Conservation (phyloP, 2,888 invertebrate genomes). For the Drosophila kuntzei region DNA sequence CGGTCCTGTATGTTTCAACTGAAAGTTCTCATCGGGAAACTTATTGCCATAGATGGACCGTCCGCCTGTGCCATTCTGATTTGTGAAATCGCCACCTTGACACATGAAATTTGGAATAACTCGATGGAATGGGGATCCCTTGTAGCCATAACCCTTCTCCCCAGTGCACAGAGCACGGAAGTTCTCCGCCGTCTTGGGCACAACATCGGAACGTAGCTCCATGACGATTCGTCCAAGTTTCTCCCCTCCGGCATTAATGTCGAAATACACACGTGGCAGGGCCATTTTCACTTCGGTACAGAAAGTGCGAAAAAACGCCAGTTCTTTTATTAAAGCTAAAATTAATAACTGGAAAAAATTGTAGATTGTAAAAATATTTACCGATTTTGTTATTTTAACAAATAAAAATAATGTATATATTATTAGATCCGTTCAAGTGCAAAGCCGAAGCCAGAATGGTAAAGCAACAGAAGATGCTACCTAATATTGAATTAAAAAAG, state of each 20-base stretch:
- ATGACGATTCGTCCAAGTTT: slow-evolving; percentile 55
- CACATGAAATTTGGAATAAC: slow-evolving; percentile 99
- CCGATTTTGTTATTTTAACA: slow-evolving; percentile 12
- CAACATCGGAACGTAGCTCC: slow-evolving; percentile 93
- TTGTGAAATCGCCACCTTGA: slow-evolving; percentile 97
- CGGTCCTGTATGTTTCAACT: slow-evolving; percentile 95
- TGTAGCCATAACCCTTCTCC: slow-evolving; percentile 97
- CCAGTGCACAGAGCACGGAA: slow-evolving; percentile 98
- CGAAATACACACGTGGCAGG: slow-evolving; percentile 61
- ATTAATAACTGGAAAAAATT: background rate
- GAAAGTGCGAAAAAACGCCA: slow-evolving; percentile 35
- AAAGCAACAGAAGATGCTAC: background rate
- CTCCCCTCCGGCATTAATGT: slow-evolving; percentile 46
- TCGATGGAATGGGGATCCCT: slow-evolving; percentile 96
- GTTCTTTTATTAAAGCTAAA: slow-evolving; percentile 15
- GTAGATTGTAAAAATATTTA: background rate
- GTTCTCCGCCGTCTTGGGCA: slow-evolving; percentile 97
- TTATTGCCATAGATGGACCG: slow-evolving; percentile 98
- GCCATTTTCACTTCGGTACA: slow-evolving; percentile 24
- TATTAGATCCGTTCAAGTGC: slow-evolving; percentile 18
- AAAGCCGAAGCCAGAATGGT: slow-evolving; percentile 18
- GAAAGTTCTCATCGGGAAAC: slow-evolving; percentile 98
- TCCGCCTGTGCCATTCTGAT: slow-evolving; percentile 97
- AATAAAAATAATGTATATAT: background rate
- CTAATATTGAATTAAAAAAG: background rate